Base-by-base conservation (phyloP, 2,888 invertebrate genomes). In the Phlogophora meticulosa region DNA sequence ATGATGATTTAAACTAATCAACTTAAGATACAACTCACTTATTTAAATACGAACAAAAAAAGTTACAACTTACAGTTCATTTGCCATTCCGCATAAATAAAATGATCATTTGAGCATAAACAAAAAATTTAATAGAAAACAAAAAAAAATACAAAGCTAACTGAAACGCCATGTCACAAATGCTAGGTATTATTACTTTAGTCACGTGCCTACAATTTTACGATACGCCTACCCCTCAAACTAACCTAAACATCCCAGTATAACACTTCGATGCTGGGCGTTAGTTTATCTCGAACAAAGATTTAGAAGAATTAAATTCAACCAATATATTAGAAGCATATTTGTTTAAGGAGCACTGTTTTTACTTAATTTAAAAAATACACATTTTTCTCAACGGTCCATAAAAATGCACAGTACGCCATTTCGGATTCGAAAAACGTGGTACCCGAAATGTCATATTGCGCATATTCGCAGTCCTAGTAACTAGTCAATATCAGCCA, bases 401-500 rank as follows among this genome's bases (percentile, higher is more conserved):
- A 4, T 13, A 63, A 56, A 48, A 72, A 24, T 32, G 9, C 28
- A 53, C 9, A 75, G 40, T 75, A 75, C 71, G 75, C 55, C 58
- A 62, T 59, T 76, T 13, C 71, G 71, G n/a, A 13, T 76, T 13
- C 0, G 0, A 28, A n/a, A 20, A 24, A n/a, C 3, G 1, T 22
- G 2, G 22, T 58, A 34, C 2, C 9, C 77, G 58, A 62, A 70
- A 49, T 17, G 72, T 20, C 76, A 77, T 70, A 76, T 34, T 62
- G 11, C 32, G 58, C 0, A 40, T 49, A 24, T 9, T 22, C 32
- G 45, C 63, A 57, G 32, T 55, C 42, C 13, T n/a, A 53, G 7
- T 22, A 20, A 49, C 38, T 81, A 92, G 60, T 93, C 92, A 24
- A 93, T 79, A 60, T 94, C 91, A 0, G 87, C 90, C 7, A 89